Base-by-base conservation (phyloP, 1,140 invertebrate species). In the Pogonus chalceus region DNA sequence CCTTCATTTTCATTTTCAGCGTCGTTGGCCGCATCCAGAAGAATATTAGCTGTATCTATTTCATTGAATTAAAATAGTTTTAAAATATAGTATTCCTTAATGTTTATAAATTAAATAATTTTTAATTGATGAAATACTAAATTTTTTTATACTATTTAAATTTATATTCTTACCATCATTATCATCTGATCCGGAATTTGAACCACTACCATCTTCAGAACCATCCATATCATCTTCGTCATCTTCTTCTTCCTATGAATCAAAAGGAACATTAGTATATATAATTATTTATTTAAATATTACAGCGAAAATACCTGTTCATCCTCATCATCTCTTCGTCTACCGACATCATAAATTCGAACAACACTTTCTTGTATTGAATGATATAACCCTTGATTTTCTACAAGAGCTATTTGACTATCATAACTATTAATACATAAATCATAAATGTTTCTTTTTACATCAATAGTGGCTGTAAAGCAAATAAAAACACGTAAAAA, bases 301-400 rank as follows among this genome's bases (percentile, higher is more conserved):
- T 49, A 54, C 35, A 16, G 20, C 35, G 2, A 35, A 66, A 67
- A 70, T 56, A 80, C 79, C 59, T 78, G 78, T 66, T 88, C 84
- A 61, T 88, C 85, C 61, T 88, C 85, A 62, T 84, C 81, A 61
- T 85, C 83, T 53, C 82, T 68, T 57, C 77, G 70, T 49, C 85
- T 69, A 1, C 87, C 87, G 51, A 90, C 86, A 67, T 91, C 88
- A 67, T 92, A 92, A 2, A 92, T 68, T 61, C 87, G 79, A 37
- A 91, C 84, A 52, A 85, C 84, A 7, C 87, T 88, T 70, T 95
- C 90, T 69, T 90, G 83, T 39, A 85, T 79, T 54, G 79, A 82
- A 52, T 85, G 84, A 65, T 80, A 85, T 58, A 83, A 79, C 21
- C 81, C 85, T 60, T 83, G 76, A 73, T 90, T 90, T 72, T 92